Percentiles rank a stretch among this genome's conserved stretches.
Conservation (phyloP, 2,888 invertebrate genomes). For the Hoplodrina ambigua region DNA sequence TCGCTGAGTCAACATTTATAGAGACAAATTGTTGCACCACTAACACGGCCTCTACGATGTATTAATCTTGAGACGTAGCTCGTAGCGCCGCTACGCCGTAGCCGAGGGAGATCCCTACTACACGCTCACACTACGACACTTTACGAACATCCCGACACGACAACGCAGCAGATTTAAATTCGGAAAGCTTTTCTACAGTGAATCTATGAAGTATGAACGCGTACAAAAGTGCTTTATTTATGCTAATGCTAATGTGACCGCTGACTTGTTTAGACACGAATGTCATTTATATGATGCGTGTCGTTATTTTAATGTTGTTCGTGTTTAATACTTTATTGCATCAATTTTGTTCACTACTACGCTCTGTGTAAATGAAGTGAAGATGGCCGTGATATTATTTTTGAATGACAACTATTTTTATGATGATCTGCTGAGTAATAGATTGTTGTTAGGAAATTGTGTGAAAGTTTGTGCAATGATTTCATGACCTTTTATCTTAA, state of each 20-base stretch:
- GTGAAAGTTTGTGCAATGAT: not conserved
- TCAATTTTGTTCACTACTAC: conserved; percentile 61
- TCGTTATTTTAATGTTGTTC: conserved; percentile 74
- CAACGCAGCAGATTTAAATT: conserved; percentile 38
- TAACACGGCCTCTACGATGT: conserved; percentile 86
- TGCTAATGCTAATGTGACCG: conserved; percentile 73
- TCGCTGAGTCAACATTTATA: conserved; percentile 90
- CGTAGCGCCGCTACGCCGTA: conserved; percentile 75
- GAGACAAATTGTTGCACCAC: conserved; percentile 90
- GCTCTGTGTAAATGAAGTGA: conserved; percentile 59
- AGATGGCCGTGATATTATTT: conserved; percentile 59
- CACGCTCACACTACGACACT: conserved; percentile 67
- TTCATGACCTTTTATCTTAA: no score
- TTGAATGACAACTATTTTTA: conserved; percentile 50
- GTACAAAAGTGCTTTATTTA: conserved; percentile 72
- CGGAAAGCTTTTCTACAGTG: conserved; percentile 38
- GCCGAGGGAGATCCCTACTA: conserved; percentile 68
- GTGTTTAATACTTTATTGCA: conserved; percentile 67
- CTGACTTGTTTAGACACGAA: conserved; percentile 75
- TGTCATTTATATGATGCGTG: conserved; percentile 75
- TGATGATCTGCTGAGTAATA: conserved; percentile 29
- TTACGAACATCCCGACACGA: conserved; percentile 44
- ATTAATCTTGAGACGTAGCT: conserved; percentile 85
- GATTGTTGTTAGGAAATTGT: conserved; percentile 5
- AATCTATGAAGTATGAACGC: conserved; percentile 61